These are phyloP conservation scores for Drosophila equinoxialis DNA, from an alignment of 1,140 invertebrate species.

Conservation along the genomic window DNA sequence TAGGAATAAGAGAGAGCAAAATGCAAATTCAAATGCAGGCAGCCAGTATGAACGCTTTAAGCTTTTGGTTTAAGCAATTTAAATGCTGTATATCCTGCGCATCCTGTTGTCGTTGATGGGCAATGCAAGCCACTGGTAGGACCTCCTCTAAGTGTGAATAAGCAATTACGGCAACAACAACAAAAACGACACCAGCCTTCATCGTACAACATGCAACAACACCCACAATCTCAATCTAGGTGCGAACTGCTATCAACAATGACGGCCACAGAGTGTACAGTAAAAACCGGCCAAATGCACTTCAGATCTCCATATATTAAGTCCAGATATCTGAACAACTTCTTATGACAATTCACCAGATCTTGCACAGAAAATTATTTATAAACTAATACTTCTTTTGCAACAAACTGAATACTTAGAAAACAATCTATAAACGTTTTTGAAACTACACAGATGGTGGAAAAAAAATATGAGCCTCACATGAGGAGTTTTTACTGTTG, in stretches of 20 bases:
- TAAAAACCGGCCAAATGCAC: background rate
- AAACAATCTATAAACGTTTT: too few relatives aligned
- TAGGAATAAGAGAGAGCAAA: background rate
- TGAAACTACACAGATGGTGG: too few relatives aligned
- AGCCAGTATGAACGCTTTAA: conserved; percentile 49
- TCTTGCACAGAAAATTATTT: too few relatives aligned
- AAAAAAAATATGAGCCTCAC: background rate
- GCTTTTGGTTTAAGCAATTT: conserved; percentile 65
- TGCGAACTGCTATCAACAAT: conserved; percentile 48
- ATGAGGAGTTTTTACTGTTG: background rate
- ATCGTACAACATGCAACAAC: background rate
- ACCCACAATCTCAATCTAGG: conserved; percentile 63
- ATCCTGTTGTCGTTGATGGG: conserved; percentile 52
- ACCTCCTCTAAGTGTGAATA: conserved; percentile 60
- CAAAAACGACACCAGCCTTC: conserved; percentile 41
- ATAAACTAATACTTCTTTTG: too few relatives aligned
- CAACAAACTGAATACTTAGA: too few relatives aligned
- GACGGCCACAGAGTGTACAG: conserved; percentile 17
- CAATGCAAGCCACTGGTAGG: conserved; percentile 45
- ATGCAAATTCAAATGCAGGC: conserved; percentile 67
- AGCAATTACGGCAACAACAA: conserved; percentile 53
- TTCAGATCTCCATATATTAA: background rate
- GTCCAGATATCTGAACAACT: background rate
- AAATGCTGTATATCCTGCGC: conserved; percentile 73
- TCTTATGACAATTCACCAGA: too few relatives aligned